Evolutionary conservation across 2,888 invertebrate genomes (phyloP).

Genomic region (Limnephilus rhombicus): DNA sequence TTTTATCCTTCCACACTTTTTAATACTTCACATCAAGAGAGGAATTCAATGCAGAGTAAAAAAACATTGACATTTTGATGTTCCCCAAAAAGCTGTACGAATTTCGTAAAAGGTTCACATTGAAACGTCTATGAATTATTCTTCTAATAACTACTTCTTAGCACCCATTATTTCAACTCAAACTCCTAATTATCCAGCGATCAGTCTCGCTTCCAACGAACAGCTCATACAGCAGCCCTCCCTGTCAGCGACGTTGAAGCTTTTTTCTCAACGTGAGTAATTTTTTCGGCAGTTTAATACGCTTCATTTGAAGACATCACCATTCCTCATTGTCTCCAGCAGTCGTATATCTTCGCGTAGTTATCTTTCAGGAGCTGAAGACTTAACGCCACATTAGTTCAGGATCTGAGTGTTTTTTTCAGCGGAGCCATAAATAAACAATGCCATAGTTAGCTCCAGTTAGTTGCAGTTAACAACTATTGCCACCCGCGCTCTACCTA

Average conservation of each 20-base stretch:
- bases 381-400: slow-evolving; percentile 50
- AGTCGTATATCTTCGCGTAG: slow-evolving; percentile 32
- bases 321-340: slow-evolving; percentile 16
- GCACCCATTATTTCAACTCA: neutral
- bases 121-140: neutral
- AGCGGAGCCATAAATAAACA: slow-evolving; percentile 43
- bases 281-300: slow-evolving; percentile 25
- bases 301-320: slow-evolving; percentile 37
- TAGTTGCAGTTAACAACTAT: neutral
- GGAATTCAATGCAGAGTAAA: neutral
- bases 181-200: neutral
- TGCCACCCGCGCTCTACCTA: slow-evolving; percentile 24
- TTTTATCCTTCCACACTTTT: neutral
- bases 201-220: slow-evolving; percentile 20
- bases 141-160: neutral
- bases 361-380: slow-evolving; percentile 35
- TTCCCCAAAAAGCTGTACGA: neutral
- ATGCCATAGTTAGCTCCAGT: slow-evolving; percentile 43
- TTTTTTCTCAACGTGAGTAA: slow-evolving; percentile 15
- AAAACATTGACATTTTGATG: neutral
- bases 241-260: slow-evolving; percentile 1
- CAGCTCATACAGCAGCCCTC: neutral
- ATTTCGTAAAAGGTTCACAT: neutral
- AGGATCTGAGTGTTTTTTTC: slow-evolving; percentile 28
- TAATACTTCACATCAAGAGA: neutral